phyloP scores from a whole-genome alignment of 2,888 invertebrate genomes.

The Stramonita haemastoma region DNA sequence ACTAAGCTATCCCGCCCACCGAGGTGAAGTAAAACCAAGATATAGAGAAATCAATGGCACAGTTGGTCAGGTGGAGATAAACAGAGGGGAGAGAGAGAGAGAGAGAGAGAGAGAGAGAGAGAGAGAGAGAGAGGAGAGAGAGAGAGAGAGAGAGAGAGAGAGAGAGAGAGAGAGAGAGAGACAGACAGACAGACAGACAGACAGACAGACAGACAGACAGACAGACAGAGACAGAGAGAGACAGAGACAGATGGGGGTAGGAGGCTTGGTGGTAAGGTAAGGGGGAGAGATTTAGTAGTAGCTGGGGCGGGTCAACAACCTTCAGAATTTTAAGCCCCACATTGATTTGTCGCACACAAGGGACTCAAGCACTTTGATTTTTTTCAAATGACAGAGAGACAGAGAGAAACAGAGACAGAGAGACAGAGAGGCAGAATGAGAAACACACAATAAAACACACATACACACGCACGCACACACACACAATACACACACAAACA shows the following conservation, averaged over 20 bases:
- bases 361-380: not conserved
- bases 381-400: not conserved
- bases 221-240: not conserved
- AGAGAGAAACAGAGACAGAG: not conserved
- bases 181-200: not conserved
- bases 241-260: not conserved
- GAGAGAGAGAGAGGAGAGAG: not conserved
- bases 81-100: not conserved
- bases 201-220: not conserved
- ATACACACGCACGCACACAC: not conserved
- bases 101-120: conserved; percentile 2
- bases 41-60: not conserved
- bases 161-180: conserved; percentile 17
- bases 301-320: too few relatives aligned
- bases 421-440: not conserved
- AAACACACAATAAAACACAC: not conserved
- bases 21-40: too few relatives aligned
- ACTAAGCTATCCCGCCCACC: too few relatives aligned
- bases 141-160: too few relatives aligned
- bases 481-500: too few relatives aligned
- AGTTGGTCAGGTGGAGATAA: too few relatives aligned
- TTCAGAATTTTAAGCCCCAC: too few relatives aligned
- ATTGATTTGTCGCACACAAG: too few relatives aligned
- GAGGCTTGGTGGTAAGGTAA: not conserved
- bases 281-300: not conserved